Percentiles rank a stretch among this genome's conserved stretches.
These are phyloP conservation scores for Halocynthia aurantium DNA, from an alignment of 23 tunicate genomes.

Conservation along the genomic window DNA sequence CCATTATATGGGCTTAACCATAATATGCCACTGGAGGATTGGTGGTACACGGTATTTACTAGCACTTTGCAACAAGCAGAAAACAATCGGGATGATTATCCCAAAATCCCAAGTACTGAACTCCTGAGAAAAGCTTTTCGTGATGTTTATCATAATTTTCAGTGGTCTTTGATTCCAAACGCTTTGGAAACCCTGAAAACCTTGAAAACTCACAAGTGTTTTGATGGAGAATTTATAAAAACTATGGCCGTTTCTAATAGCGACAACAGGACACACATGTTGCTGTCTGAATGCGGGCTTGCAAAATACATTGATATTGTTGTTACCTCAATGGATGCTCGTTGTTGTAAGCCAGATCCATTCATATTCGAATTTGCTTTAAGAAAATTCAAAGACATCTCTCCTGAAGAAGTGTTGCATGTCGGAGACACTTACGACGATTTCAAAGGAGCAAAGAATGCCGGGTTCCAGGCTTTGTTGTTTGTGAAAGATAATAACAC, in stretches of 20 bases:
- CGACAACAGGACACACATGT: slow-evolving; percentile 25
- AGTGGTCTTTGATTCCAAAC: slow-evolving; percentile 15
- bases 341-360: slow-evolving; percentile 38
- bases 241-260: slow-evolving; percentile 29
- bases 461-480: slow-evolving; percentile 16
- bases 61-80: background rate
- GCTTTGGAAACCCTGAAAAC: slow-evolving; percentile 6
- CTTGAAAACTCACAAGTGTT: background rate
- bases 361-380: slow-evolving; percentile 39
- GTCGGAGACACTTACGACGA: slow-evolving; percentile 18
- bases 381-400: slow-evolving; percentile 2
- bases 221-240: background rate
- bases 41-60: slow-evolving; percentile 48
- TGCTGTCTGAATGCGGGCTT: slow-evolving; percentile 7
- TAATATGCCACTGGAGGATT: slow-evolving; percentile 2
- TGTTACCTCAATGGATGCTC: slow-evolving; percentile 27
- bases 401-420: slow-evolving; percentile 2
- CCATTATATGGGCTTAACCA: slow-evolving; percentile 29
- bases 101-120: background rate
- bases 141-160: slow-evolving; percentile 23
- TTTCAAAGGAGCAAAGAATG: slow-evolving; percentile 9
- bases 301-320: slow-evolving; percentile 29
- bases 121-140: slow-evolving; percentile 25
- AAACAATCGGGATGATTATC: background rate
- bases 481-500: background rate